phyloP scores from a whole-genome alignment of 2,888 invertebrate genomes.

The Acanthopleura granulata region DNA sequence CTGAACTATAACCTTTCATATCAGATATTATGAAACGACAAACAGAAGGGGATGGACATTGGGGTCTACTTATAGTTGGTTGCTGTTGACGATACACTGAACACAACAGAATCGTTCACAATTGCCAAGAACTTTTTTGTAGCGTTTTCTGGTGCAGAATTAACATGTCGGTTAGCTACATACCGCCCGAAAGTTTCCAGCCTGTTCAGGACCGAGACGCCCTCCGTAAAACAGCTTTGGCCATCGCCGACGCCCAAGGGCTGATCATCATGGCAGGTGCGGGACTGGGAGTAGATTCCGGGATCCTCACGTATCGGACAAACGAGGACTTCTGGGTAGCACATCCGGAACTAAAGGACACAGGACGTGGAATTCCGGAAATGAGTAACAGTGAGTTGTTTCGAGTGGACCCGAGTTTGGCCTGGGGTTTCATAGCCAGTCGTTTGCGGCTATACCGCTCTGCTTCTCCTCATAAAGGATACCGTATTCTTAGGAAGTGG shows the following conservation, averaged over 20 bases:
- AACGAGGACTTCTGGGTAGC: conserved; percentile 35
- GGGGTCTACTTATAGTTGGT: too few relatives aligned
- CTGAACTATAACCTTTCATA: too few relatives aligned
- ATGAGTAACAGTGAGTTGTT: conserved; percentile 40
- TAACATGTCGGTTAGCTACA: not conserved
- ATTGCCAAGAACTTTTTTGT: too few relatives aligned
- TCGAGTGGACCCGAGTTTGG: conserved; percentile 30
- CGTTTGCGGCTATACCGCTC: conserved; percentile 31
- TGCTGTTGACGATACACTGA: too few relatives aligned
- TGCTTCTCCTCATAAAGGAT: conserved; percentile 35
- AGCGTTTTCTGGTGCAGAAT: too few relatives aligned
- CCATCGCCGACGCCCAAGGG: conserved; percentile 21
- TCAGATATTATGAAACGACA: too few relatives aligned
- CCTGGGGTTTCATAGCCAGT: conserved; percentile 37
- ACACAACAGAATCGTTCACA: too few relatives aligned
- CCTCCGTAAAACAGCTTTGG: not conserved
- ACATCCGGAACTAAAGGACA: conserved; percentile 32
- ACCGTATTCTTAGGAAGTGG: conserved; percentile 30
- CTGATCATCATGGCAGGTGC: conserved; percentile 36
- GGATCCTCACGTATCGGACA: conserved; percentile 35
- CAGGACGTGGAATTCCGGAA: conserved; percentile 24
- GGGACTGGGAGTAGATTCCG: conserved; percentile 37
- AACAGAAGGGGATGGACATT: too few relatives aligned
- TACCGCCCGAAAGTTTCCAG: not conserved
- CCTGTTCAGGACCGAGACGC: not conserved